Conservation (phyloP, 2,888 invertebrate genomes). For the Agrochola lota region DNA sequence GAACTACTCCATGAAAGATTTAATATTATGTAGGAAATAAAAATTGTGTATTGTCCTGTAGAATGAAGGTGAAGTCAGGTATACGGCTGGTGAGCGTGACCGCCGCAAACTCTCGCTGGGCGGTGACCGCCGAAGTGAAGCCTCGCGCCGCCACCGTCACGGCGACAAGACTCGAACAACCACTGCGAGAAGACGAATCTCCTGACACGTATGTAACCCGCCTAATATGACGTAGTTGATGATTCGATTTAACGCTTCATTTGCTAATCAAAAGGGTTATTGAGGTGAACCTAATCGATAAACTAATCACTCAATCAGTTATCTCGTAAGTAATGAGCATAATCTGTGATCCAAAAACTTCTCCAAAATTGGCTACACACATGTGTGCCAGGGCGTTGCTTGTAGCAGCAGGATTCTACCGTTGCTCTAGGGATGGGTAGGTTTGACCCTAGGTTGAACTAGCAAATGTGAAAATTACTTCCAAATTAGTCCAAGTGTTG, state of each 20-base stretch:
- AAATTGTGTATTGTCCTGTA: constrained; percentile 77
- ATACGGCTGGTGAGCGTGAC: constrained; percentile 96
- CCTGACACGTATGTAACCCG: constrained; percentile 79
- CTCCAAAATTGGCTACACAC: background rate
- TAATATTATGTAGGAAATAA: no score
- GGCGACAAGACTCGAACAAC: constrained; percentile 92
- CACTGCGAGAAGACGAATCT: constrained; percentile 83
- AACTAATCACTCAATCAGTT: constrained; percentile 30
- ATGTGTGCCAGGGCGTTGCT: background rate
- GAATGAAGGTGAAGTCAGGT: constrained; percentile 97
- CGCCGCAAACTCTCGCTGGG: constrained; percentile 95
- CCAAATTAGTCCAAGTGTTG: constrained; percentile 18
- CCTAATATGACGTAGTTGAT: constrained; percentile 11
- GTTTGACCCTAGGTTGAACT: background rate
- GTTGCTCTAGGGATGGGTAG: background rate
- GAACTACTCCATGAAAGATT: no score
- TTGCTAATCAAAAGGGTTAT: constrained; percentile 35
- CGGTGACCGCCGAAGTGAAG: constrained; percentile 96
- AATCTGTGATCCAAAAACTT: constrained; percentile 21
- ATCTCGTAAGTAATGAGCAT: constrained; percentile 33
- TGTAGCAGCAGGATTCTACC: background rate
- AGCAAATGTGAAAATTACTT: constrained; percentile 8
- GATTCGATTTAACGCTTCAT: constrained; percentile 23
- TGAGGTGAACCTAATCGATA: constrained; percentile 24
- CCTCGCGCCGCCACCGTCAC: constrained; percentile 97